Percentiles rank a stretch among this genome's conserved stretches.
These are phyloP conservation scores for Alligator mississippiensis DNA, from an alignment of 2,113 vertebrate species.

Conservation along the genomic window DNA sequence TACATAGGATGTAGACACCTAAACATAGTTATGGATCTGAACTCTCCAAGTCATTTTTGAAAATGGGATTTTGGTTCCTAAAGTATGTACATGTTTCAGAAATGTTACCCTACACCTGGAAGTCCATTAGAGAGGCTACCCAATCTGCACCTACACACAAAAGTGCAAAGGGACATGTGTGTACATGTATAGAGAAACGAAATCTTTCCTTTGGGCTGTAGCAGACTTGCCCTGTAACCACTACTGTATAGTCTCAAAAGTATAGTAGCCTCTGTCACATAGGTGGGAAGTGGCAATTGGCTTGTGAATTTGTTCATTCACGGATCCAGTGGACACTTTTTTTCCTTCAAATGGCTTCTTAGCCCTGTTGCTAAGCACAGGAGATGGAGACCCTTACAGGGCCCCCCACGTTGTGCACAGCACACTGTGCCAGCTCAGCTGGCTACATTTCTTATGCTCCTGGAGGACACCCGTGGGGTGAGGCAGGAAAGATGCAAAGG, in stretches of 20 bases:
- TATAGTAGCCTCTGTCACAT: neutral
- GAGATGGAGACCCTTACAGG: neutral
- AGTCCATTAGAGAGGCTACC: neutral
- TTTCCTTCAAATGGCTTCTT: neutral
- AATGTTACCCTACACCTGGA: neutral
- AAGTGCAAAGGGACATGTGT: neutral
- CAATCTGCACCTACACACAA: neutral
- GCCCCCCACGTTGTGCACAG: neutral
- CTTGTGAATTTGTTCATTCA: neutral
- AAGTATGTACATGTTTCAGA: neutral
- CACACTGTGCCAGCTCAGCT: neutral
- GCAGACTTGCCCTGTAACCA: neutral
- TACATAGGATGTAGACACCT: neutral
- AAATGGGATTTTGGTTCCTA: neutral
- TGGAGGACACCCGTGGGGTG: neutral
- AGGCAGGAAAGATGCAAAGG: neutral
- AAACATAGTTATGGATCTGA: too few relatives aligned
- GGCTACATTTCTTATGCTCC: neutral
- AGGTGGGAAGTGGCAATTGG: neutral
- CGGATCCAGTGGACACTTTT: neutral
- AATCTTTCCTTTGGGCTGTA: neutral
- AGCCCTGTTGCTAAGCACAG: neutral
- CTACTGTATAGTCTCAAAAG: neutral
- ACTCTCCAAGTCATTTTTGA: neutral
- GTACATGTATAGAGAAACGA: neutral